Evolutionary conservation across 2,797 vertebrate species (phyloP), one percentile per base, ranked within the genome.

Genomic region (Artibeus lituratus): DNA sequence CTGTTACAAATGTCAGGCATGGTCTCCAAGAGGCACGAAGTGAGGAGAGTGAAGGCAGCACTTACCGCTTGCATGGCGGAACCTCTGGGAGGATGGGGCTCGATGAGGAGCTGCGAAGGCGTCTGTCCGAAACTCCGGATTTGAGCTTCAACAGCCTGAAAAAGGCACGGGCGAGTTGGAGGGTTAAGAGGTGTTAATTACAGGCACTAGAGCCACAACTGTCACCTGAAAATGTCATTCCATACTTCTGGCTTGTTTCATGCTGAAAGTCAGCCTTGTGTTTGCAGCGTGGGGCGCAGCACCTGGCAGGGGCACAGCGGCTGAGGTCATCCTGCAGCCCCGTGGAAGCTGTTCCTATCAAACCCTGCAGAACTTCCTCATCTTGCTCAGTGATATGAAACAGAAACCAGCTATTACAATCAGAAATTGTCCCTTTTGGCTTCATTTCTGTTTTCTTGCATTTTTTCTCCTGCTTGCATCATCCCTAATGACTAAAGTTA

Each of bases 31-130:
- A 3, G 2, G 32, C 51, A 3, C 1, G 65, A 47, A 78, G 9
- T 11, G 18, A 80, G 65, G 22, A 87, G 53, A 35, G 26, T 49
- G 42, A 90, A 87, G 83, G 77, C 0, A 76, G 89, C n/a, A 99
- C 99, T 99, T 98, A 99, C 99, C 99, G 99, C 99, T 98, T 99
- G 99, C 99, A 99, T 99, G 97, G 99, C 99, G 57, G 99, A 99
- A 96, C 99, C 99, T 98, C 99, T 98, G 19, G 99, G 99, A 95
- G 99, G 99, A 98, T 99, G 99, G 81, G 99, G 99, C 96, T 99
- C 99, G 92, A 99, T 99, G 94, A 99, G 99, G 93, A 99, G 98
- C 98, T 99, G 99, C 97, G 99, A 99, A 95, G 99, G 99, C 57
- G 99, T 99, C 98, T 99, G 99, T 98, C 99, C 99, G 98, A 99